Conservation (phyloP, 2,888 invertebrate species). For the Morinoia aosen region DNA sequence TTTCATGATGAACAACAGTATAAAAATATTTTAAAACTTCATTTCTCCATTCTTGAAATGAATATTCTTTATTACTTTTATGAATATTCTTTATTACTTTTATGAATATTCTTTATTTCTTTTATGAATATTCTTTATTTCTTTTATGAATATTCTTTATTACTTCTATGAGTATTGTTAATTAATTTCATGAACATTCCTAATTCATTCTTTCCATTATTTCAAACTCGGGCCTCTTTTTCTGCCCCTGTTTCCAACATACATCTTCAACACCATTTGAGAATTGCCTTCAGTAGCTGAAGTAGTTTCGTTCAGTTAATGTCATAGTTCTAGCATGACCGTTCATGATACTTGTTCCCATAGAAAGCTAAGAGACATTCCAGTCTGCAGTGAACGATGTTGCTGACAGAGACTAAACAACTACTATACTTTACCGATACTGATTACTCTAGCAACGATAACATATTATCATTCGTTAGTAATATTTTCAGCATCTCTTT, state of each 20-base stretch:
- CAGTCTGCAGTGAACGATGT: not conserved
- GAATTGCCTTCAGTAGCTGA: not conserved
- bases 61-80: too few species aligned
- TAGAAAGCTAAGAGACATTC: not conserved
- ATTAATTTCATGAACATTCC: not conserved
- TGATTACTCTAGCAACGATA: not conserved
- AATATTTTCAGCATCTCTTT: too few species aligned
- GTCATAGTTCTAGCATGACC: not conserved
- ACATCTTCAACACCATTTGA: not conserved
- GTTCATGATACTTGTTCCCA: not conserved
- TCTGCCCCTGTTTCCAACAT: not conserved
- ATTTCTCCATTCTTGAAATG: too few species aligned
- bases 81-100: too few species aligned
- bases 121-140: too few species aligned
- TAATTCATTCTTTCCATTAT: not conserved
- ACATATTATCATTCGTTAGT: not conserved
- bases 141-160: too few species aligned
- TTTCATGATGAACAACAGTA: not conserved
- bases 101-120: too few species aligned
- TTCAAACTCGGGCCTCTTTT: not conserved
- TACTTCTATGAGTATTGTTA: too few species aligned
- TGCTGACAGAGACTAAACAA: too few species aligned
- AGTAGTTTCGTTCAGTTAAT: not conserved
- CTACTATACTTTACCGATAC: too few species aligned
- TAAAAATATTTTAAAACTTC: not conserved